Evolutionary conservation across 1,140 invertebrate genomes (phyloP), one percentile per base, ranked within the genome.

Genomic region (Lethrus apterus): DNA sequence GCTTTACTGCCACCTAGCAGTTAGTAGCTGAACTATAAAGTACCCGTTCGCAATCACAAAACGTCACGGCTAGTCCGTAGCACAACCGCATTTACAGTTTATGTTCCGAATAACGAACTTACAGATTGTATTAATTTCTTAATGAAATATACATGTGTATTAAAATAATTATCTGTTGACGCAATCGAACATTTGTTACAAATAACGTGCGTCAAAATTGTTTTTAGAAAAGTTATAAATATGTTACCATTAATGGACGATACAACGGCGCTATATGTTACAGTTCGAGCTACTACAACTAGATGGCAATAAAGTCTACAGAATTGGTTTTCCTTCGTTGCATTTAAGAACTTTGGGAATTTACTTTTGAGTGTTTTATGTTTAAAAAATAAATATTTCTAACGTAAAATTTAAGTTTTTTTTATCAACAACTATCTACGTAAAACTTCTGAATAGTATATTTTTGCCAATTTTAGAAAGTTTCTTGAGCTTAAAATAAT

Each of bases 1-100:
- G 31, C 24, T 34, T 41, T 44, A 42, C 35, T 52, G 50, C 54
- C 54, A 55, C 35, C 54, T 55, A 55, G 42, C 48, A 42, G 44
- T 48, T 52, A 55, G 44, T 47, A 50, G 50, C 54, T 40, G 47
- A 52, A 55, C 54, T 55, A 49, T 52, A 55, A 44, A 43, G 26
- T 29, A 38, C 21, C 30, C n/a, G n/a, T n/a, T n/a, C n/a, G n/a
- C n/a, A n/a, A n/a, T 21, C 32, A 29, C 32, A 46, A 9, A 15
- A 13, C 23, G 40, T 42, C 40, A 42, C 29, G 23, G 44, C 40
- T 54, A 54, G 51, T 30, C 20, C 23, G 47, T 46, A 33, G 26
- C 43, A 50, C 42, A 54, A 54, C 51, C 51, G 44, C 24, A 9
- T 9, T 36, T 46, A 36, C 44, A 46, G 31, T 46, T 36, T 26